Percentiles rank a stretch among this genome's conserved stretches.
Evolutionary conservation across 2,888 invertebrate species (phyloP).

Genomic region (Actias luna): DNA sequence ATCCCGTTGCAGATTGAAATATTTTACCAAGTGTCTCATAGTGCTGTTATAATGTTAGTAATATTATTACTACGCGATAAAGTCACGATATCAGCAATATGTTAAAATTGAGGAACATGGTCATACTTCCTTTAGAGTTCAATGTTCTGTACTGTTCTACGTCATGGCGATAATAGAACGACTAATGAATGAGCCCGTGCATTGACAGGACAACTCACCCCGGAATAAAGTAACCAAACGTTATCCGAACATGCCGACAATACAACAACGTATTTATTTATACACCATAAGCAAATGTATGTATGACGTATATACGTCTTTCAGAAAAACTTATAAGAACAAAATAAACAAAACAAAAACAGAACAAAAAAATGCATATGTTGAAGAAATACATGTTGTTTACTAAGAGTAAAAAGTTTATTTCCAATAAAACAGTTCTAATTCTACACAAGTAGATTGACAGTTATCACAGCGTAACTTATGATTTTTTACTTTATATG

Average conservation of each 20-base stretch:
- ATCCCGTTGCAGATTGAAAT: neutral
- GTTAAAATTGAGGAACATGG: slow-evolving; percentile 67
- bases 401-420: neutral
- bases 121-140: slow-evolving; percentile 76
- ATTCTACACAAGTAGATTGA: neutral
- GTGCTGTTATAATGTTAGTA: neutral
- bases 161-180: slow-evolving; percentile 72
- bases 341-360: too few relatives aligned
- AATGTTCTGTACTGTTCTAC: slow-evolving; percentile 64
- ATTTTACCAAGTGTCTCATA: neutral
- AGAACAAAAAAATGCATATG: neutral
- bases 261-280: slow-evolving; percentile 28
- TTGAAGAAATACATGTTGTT: neutral
- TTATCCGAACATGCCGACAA: slow-evolving; percentile 30
- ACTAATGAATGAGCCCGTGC: slow-evolving; percentile 68
- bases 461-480: slow-evolving; percentile 9
- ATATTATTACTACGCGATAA: neutral
- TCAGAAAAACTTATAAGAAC: neutral
- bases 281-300: slow-evolving; percentile 8
- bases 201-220: slow-evolving; percentile 72
- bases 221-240: slow-evolving; percentile 48
- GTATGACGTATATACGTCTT: slow-evolving; percentile 2
- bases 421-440: neutral
- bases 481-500: neutral
- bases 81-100: slow-evolving; percentile 45